A percentile compares a stretch with the other conserved stretches of the same genome.
Evolutionary conservation across 2,113 vertebrate species (phyloP).

Genomic region (Agelaius tricolor): DNA sequence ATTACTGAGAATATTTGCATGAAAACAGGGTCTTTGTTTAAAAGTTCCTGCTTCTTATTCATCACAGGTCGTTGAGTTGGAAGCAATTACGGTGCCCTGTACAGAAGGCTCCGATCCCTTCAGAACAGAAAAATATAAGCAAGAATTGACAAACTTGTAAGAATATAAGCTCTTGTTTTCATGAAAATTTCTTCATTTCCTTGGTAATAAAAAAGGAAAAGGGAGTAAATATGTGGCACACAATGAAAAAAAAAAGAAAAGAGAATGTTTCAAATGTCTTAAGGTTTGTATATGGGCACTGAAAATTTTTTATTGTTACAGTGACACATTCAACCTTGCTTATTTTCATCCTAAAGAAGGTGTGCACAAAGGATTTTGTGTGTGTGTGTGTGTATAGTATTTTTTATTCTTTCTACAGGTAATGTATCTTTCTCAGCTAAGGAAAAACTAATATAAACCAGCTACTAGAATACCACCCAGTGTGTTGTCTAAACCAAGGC

Average conservation of each 20-base stretch:
- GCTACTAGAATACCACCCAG: background rate
- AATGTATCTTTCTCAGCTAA: background rate
- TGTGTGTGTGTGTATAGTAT: background rate
- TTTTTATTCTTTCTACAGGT: background rate
- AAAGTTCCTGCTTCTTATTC: constrained; percentile 58
- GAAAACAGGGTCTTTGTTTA: constrained; percentile 42
- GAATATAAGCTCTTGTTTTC: constrained; percentile 30
- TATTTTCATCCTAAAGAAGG: background rate
- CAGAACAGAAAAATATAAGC: constrained; percentile 1
- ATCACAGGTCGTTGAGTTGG: constrained; percentile 41
- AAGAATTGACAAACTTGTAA: constrained; percentile 28
- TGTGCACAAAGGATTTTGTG: background rate
- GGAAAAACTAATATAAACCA: background rate
- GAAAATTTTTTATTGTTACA: background rate
- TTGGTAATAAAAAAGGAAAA: background rate
- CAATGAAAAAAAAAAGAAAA: background rate
- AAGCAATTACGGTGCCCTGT: background rate
- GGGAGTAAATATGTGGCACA: background rate
- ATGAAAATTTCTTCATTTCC: constrained; percentile 13
- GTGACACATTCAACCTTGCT: background rate
- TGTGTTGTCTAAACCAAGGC: background rate
- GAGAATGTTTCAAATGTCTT: background rate
- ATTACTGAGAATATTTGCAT: constrained; percentile 49
- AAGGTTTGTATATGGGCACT: background rate
- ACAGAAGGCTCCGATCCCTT: constrained; percentile 4